Percentiles rank a stretch among this genome's conserved stretches.
phyloP scores from a whole-genome alignment of 2,888 invertebrate species.

The Hemicrepidius hirtus region DNA sequence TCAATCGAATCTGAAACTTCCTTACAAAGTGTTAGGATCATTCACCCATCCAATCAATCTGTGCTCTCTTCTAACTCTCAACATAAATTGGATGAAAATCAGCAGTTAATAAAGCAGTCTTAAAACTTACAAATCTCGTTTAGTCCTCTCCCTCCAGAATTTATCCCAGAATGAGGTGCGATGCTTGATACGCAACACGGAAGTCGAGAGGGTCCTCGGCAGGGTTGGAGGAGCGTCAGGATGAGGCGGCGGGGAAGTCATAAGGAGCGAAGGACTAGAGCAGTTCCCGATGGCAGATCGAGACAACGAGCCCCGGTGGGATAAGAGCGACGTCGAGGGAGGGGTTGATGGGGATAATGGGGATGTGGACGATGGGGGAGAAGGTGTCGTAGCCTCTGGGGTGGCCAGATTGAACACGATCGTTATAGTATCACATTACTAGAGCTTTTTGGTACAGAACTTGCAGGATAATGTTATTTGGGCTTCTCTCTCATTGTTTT shows the following conservation, averaged over 20 bases:
- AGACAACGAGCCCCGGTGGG: slow-evolving; percentile 68
- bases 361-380: slow-evolving; percentile 57
- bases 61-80: not conserved
- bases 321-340: slow-evolving; percentile 59
- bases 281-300: slow-evolving; percentile 70
- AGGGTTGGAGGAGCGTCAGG: slow-evolving; percentile 72
- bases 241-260: slow-evolving; percentile 72
- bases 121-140: slow-evolving; percentile 81
- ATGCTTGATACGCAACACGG: slow-evolving; percentile 85
- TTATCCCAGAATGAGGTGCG: slow-evolving; percentile 90
- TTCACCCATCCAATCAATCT: slow-evolving; percentile 13
- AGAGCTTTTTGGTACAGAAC: slow-evolving; percentile 10
- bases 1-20: not conserved
- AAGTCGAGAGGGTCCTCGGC: slow-evolving; percentile 77
- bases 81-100: slow-evolving; percentile 19
- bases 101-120: slow-evolving; percentile 24
- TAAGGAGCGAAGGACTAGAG: slow-evolving; percentile 77
- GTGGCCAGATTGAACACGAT: slow-evolving; percentile 65
- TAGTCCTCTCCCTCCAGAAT: slow-evolving; percentile 83
- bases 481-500: slow-evolving; percentile 26
- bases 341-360: slow-evolving; percentile 64
- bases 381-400: slow-evolving; percentile 57
- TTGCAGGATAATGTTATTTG: slow-evolving; percentile 22
- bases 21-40: not conserved
- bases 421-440: slow-evolving; percentile 43